Percentiles rank a stretch among this genome's conserved stretches.
Evolutionary conservation across 1,140 invertebrate species (phyloP).

Genomic region (Diprion similis): DNA sequence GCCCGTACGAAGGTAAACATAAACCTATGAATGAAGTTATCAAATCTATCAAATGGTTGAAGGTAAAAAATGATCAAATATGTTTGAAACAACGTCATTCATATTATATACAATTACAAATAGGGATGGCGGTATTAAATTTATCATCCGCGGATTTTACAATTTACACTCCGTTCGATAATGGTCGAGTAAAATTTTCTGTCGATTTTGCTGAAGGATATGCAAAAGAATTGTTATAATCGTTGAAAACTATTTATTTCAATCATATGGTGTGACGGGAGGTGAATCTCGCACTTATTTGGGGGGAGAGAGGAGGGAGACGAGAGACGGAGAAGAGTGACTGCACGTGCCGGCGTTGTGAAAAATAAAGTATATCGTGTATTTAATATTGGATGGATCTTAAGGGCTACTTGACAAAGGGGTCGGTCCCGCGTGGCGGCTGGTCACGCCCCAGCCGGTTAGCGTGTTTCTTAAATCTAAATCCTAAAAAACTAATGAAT

Average conservation of each 20-base stretch:
- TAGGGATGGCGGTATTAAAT: constrained; percentile 32
- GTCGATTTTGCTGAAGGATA: constrained; percentile 23
- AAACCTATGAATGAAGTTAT: constrained; percentile 16
- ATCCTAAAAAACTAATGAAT: too few species aligned
- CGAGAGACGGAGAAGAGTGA: too few species aligned
- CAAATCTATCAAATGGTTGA: constrained; percentile 12
- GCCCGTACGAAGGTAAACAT: constrained; percentile 29
- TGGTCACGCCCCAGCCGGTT: too few species aligned
- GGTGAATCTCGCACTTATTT: too few species aligned
- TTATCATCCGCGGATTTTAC: constrained; percentile 23
- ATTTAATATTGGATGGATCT: too few species aligned
- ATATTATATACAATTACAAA: constrained; percentile 34
- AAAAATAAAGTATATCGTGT: too few species aligned
- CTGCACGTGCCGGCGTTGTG: too few species aligned
- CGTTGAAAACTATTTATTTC: constrained; percentile 27
- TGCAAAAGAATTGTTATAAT: constrained; percentile 10
- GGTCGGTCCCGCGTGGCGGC: too few species aligned
- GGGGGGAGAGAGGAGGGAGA: too few species aligned
- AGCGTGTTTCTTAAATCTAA: too few species aligned
- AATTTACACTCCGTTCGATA: constrained; percentile 29
- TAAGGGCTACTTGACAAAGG: too few species aligned
- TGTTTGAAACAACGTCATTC: constrained; percentile 28
- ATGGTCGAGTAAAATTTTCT: constrained; percentile 14
- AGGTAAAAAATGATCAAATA: background rate
- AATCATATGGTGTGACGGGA: too few species aligned